Conservation (phyloP, 2,797 vertebrate species). For the Myotis findleyi region DNA sequence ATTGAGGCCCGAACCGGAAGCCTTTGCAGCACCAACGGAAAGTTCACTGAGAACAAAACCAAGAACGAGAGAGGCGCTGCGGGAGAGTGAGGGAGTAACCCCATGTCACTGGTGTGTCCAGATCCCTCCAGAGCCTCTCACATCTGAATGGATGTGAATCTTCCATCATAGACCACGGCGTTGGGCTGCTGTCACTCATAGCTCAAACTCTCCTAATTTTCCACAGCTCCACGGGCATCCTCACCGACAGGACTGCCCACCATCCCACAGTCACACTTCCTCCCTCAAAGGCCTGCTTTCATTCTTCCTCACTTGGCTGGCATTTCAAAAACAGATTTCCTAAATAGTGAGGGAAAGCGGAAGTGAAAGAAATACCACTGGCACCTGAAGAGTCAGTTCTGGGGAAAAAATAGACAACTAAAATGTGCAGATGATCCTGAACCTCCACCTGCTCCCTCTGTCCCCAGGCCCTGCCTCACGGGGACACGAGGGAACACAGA, state of each 20-base stretch:
- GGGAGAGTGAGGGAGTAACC: background rate
- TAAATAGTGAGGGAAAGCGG: background rate
- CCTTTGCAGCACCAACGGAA: background rate
- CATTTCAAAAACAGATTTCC: background rate
- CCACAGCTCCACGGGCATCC: accelerated
- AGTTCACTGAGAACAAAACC: background rate
- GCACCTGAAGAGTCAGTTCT: background rate
- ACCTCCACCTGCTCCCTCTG: background rate
- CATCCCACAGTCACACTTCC: accelerated
- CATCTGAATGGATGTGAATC: too few relatives aligned
- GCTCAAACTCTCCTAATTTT: background rate
- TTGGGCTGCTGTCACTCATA: background rate
- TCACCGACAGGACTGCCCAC: accelerated
- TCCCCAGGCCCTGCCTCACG: background rate
- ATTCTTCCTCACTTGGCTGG: background rate
- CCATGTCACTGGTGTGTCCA: background rate
- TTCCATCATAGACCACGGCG: accelerated
- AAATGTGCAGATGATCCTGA: background rate
- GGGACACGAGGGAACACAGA: background rate
- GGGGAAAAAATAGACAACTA: background rate
- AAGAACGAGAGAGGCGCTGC: background rate
- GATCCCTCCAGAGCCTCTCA: background rate
- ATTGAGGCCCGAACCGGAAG: background rate
- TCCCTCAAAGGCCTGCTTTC: background rate
- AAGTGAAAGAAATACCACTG: background rate